Base-by-base conservation (phyloP, 2,888 invertebrate species). In the Catocala sponsa region DNA sequence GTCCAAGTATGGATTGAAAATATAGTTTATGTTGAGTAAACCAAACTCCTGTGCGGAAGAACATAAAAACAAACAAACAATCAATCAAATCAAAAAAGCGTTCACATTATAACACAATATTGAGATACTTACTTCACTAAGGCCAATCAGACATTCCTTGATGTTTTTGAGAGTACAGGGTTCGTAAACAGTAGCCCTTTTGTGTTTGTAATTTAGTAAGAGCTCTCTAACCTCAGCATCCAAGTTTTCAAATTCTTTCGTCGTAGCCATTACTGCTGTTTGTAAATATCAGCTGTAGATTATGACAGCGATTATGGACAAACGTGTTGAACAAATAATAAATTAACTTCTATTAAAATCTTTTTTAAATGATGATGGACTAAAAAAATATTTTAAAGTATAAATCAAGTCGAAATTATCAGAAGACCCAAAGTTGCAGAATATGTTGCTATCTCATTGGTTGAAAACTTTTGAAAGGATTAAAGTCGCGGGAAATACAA, bases 221-320 rank as follows among this genome's bases (percentile, higher is more conserved):
- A 94, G 87, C 78, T 94, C 94, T 76, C 82, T 89, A n/a, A 94
- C 89, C 87, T 94, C 94, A 65, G 91, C 90, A 62, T 94, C 93
- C 68, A 92, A 80, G 69, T 75, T 81, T 77, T 90, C 90, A 59
- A 75, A 76, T 59, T 82, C 80, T 33, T 55, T 69, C 53, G 55
- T 48, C n/a, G 75, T 69, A 54, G 81, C 81, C 82, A 82, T 83
- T 53, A 38, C 6, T n/a, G 25, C 7, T 13, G 15, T 43, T 42
- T n/a, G 6, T 9, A 42, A 25, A 5, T 42, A 51, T 4, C 51
- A 41, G 41, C 41, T 15, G 32, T 15, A 35, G 35, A 35, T 35
- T 35, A 35, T 4, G 7, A 35, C 35, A 35, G 7, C 5, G 35
- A 35, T 4, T 7, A 35, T 0, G 35, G 15, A 2, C 15, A 6